A percentile compares a stretch with the other conserved stretches of the same genome.
phyloP scores from a whole-genome alignment of 53 echinoderm and acorn worm genomes.

The Stichopus horrens region DNA sequence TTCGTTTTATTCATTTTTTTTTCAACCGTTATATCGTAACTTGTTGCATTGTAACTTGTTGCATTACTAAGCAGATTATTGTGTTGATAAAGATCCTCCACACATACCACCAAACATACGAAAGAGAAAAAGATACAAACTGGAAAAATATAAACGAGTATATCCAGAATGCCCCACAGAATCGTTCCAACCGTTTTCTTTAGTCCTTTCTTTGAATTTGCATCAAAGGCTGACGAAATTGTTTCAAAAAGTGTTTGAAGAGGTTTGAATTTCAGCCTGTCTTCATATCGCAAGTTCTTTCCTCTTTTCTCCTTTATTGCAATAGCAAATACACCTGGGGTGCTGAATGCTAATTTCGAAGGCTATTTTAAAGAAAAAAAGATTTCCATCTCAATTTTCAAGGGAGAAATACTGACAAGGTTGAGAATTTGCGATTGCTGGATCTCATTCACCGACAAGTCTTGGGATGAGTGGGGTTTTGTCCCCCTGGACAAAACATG shows the following conservation, averaged over 20 bases:
- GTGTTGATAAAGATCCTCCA: too few relatives aligned
- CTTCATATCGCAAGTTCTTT: neutral
- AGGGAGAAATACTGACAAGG: neutral
- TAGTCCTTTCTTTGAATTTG: neutral
- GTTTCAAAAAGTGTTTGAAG: neutral
- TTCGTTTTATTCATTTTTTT: too few relatives aligned
- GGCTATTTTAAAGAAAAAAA: neutral
- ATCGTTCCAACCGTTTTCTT: neutral
- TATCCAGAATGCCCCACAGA: neutral
- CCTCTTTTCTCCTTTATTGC: neutral
- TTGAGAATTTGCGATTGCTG: neutral
- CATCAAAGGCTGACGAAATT: neutral
- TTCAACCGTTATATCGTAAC: too few relatives aligned
- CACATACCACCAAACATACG: too few relatives aligned
- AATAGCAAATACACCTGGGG: neutral
- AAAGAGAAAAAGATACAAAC: too few relatives aligned
- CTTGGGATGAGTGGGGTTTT: neutral
- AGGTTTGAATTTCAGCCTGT: neutral
- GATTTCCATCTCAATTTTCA: neutral
- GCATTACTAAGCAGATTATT: too few relatives aligned
- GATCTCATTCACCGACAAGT: neutral
- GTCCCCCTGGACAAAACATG: neutral
- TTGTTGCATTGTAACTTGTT: too few relatives aligned
- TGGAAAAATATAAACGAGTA: neutral
- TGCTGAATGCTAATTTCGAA: neutral